A percentile compares a stretch with the other conserved stretches of the same genome.
phyloP scores from a whole-genome alignment of 2,797 vertebrate genomes.

The Acipenser ruthenus region DNA sequence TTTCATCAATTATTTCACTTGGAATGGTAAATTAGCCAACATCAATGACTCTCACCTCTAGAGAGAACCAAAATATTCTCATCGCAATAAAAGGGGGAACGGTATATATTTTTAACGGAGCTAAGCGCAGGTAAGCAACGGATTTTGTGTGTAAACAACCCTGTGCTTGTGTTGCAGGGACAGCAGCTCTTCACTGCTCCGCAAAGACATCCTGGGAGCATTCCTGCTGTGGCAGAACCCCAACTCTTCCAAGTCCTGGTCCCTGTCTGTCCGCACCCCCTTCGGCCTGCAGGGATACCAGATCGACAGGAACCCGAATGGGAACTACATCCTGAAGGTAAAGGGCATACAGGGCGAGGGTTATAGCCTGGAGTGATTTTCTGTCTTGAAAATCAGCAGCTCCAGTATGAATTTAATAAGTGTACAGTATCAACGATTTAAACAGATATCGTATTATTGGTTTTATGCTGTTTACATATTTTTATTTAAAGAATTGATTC shows the following conservation, averaged over 20 bases:
- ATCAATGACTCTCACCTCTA: no score
- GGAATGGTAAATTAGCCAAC: no score
- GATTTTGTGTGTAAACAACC: no score
- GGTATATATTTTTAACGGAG: not conserved
- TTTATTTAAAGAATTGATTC: no score
- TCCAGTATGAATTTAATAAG: no score
- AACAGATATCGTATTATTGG: no score
- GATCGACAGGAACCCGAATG: constrained; percentile 60
- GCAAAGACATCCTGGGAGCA: constrained; percentile 71
- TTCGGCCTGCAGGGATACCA: constrained; percentile 66
- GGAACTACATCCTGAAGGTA: constrained; percentile 76
- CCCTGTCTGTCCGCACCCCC: constrained; percentile 67
- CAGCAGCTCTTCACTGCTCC: constrained; percentile 65
- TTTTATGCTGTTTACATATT: no score
- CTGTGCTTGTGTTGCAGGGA: constrained; percentile 51
- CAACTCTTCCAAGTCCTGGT: constrained; percentile 54
- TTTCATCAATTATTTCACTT: no score
- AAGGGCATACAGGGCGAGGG: not conserved
- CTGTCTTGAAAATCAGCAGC: no score
- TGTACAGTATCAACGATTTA: no score
- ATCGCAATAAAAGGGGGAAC: not conserved
- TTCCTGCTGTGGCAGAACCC: constrained; percentile 77
- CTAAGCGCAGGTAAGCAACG: not conserved
- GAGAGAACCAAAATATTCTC: no score
- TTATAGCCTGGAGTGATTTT: not conserved